Base-by-base conservation (phyloP, 2,113 vertebrate species). In the Peromyscus maniculatus region DNA sequence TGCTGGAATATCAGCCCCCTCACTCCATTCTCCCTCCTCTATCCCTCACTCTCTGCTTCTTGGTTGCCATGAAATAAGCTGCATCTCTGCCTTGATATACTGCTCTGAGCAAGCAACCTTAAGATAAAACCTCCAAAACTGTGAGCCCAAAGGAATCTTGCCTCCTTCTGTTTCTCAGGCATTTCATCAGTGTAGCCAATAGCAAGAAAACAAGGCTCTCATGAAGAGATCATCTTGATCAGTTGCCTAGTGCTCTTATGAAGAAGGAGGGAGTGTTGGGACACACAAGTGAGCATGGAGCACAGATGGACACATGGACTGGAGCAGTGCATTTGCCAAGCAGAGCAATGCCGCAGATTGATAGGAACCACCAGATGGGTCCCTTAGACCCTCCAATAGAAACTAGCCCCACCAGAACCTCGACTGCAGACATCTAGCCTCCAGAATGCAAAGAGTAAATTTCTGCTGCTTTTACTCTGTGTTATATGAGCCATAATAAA, bases 231-330 rank as follows among this genome's bases (percentile, higher is more conserved):
- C 36, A 64, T 77, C 15, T 15, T 80, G 64, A 26, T 39, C 66
- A 21, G 67, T 1, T 36, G 78, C 3, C 46, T 49, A 24, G 9
- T 91, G 5, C 46, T 59, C 83, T 93, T 52, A 5, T 5, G 72
- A 96, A 71, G 57, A 74, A 92, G 62, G 36, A 31, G 12, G 24
- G 1, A 5, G 28, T 19, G 9, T 12, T 26, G 55, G 84, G 77
- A 49, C 49, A 33, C 1, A 28, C 26, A 43, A 2, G 55, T 11
- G 19, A 80, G 57, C 5, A 0, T 1, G 0, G 71, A 19, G 19
- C 62, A 33, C 84, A 91, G 71, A 52, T 0, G 5, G 22, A 69
- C 36, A 43, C 31, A 67, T 49, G 64, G 22, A 31, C 21, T 12
- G 11, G 16, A 74, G 26, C 8, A 12, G 62, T 3, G 2, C 5